Evolutionary conservation across 2,888 invertebrate species (phyloP).

Genomic region (Bhutanitis thaidina): DNA sequence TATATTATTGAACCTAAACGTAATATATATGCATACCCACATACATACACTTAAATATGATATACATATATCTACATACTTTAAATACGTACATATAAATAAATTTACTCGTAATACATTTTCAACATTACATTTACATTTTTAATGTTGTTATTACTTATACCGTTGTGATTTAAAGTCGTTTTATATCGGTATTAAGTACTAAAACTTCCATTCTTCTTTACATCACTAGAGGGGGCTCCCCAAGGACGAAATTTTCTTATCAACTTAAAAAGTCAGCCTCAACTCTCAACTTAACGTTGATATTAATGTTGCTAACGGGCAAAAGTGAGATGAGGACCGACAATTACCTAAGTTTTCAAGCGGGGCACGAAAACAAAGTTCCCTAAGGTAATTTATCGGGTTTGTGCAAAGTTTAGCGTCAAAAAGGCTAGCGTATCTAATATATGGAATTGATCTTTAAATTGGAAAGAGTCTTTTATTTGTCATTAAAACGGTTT

Average conservation of each 20-base stretch:
- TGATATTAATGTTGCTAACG: conserved; percentile 22
- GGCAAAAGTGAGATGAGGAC: conserved; percentile 23
- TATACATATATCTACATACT: too few relatives aligned
- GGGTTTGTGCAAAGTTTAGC: conserved; percentile 38
- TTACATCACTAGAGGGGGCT: conserved; percentile 8
- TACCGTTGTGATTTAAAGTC: not conserved
- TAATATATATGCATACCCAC: too few relatives aligned
- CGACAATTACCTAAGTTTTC: conserved; percentile 34
- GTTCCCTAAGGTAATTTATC: conserved; percentile 47
- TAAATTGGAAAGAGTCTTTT: conserved; percentile 2
- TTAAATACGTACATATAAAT: too few relatives aligned
- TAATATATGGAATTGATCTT: conserved; percentile 20
- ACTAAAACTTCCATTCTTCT: conserved; percentile 12
- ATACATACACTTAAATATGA: too few relatives aligned
- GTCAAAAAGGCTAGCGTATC: conserved; percentile 29
- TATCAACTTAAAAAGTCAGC: conserved; percentile 21
- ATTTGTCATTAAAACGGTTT: not conserved
- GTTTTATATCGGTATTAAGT: conserved; percentile 4
- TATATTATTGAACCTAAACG: too few relatives aligned
- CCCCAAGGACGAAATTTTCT: conserved; percentile 18
- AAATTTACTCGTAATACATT: too few relatives aligned
- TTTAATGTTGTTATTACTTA: too few relatives aligned
- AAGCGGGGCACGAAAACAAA: conserved; percentile 32
- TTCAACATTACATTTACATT: too few relatives aligned
- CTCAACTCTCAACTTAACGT: conserved; percentile 19